Conservation (phyloP, 2,797 vertebrate species). For the Nasua narica region DNA sequence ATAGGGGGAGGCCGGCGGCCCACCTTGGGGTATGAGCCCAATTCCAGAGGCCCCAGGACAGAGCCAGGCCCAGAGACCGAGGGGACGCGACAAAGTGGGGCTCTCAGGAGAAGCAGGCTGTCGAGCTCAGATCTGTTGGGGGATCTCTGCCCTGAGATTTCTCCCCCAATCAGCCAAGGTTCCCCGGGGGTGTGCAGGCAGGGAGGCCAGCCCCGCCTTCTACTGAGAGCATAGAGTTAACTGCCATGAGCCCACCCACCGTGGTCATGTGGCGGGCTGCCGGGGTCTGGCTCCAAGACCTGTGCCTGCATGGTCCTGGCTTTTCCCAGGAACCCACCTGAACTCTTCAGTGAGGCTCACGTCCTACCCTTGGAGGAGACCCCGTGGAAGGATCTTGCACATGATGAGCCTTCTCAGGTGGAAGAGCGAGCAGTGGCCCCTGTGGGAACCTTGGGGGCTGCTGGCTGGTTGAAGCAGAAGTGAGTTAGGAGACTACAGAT, state of each 20-base stretch:
- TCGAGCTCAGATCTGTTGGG: neutral
- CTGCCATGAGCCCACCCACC: neutral
- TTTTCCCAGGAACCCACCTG: neutral
- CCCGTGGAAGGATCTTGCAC: neutral
- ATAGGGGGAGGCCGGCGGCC: neutral
- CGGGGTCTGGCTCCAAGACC: neutral
- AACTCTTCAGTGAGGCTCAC: neutral
- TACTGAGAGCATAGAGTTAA: too few species aligned
- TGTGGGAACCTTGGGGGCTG: neutral
- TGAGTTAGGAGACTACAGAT: neutral
- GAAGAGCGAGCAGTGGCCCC: neutral
- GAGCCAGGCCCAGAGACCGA: neutral
- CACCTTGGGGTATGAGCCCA: neutral
- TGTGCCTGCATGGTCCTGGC: too few species aligned
- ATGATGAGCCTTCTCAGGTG: neutral
- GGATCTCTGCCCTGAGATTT: neutral
- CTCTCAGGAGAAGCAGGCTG: too few species aligned
- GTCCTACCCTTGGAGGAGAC: fast-evolving
- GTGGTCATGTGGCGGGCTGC: neutral
- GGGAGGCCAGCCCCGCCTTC: neutral
- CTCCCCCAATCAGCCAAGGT: neutral
- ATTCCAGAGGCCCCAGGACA: too few species aligned
- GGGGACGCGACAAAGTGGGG: neutral
- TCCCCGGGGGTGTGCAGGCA: neutral
- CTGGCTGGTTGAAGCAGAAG: neutral